phyloP scores from a whole-genome alignment of 2,888 invertebrate genomes.

The Eupithecia subumbrata region DNA sequence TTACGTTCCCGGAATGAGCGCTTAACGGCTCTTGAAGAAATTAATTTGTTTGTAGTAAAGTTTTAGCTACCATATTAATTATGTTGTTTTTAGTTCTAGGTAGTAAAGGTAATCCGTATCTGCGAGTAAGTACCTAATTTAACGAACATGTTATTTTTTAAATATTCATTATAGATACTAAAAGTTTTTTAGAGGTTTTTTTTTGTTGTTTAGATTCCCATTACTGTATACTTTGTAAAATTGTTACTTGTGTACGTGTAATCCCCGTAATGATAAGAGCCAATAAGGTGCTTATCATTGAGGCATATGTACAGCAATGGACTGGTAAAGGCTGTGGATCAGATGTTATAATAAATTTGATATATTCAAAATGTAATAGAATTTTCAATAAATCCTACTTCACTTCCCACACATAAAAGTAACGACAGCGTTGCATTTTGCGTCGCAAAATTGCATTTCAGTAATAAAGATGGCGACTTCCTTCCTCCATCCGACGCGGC shows the following conservation, averaged over 20 bases:
- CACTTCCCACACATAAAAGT: background rate
- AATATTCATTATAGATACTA: no score
- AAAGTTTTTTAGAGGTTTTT: no score
- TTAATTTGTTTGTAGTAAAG: background rate
- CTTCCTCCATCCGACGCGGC: slow-evolving; percentile 55
- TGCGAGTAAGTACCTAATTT: background rate
- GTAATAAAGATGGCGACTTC: slow-evolving; percentile 30
- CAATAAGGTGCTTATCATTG: background rate
- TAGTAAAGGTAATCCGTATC: background rate
- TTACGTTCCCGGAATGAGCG: background rate
- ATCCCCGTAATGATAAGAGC: background rate
- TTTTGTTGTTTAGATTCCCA: background rate
- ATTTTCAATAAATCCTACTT: background rate
- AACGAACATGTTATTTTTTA: background rate
- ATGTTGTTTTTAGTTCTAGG: background rate
- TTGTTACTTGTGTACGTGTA: background rate
- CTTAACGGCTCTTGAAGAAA: background rate
- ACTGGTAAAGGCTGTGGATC: background rate
- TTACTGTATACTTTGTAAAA: background rate
- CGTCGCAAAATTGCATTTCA: slow-evolving; percentile 37
- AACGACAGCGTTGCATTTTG: slow-evolving; percentile 18
- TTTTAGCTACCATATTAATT: background rate
- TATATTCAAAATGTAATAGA: background rate
- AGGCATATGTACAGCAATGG: background rate
- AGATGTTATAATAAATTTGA: background rate